Conservation (phyloP, 2,888 invertebrate species). For the Pachydiplax longipennis region DNA sequence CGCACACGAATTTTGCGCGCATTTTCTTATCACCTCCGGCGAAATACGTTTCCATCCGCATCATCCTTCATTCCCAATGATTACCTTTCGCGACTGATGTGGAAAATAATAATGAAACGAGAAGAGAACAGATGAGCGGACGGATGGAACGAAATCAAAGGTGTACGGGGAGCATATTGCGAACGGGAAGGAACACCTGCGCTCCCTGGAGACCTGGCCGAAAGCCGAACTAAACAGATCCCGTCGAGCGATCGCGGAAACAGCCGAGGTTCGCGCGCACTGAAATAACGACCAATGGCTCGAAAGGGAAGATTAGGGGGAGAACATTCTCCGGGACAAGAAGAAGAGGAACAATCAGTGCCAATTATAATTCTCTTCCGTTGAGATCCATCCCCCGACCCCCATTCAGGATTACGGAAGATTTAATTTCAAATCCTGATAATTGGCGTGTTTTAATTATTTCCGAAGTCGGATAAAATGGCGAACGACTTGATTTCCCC, state of each 20-base stretch:
- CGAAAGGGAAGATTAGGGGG: neutral
- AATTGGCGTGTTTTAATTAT: conserved; percentile 40
- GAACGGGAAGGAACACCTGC: neutral
- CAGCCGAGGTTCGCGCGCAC: neutral
- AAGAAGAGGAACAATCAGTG: conserved; percentile 9
- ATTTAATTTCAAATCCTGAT: conserved; percentile 42
- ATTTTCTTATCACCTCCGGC: too few species aligned
- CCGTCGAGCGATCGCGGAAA: conserved; percentile 3
- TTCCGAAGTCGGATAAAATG: neutral
- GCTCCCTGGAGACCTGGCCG: neutral
- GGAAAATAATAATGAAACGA: neutral
- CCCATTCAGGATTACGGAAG: neutral
- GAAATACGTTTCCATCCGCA: too few species aligned
- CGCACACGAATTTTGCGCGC: too few species aligned
- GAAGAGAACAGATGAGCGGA: neutral
- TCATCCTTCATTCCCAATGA: too few species aligned
- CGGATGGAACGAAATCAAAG: neutral
- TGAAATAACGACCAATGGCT: conserved; percentile 32
- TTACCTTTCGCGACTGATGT: too few species aligned
- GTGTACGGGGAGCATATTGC: neutral
- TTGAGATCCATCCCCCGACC: neutral
- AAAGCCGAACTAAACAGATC: neutral
- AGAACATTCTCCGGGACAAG: neutral
- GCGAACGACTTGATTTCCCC: conserved; percentile 25
- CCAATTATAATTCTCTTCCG: conserved; percentile 16